A percentile compares a stretch with the other conserved stretches of the same genome.
phyloP scores from a whole-genome alignment of 2,113 vertebrate genomes.

The crab-eating macaque (Macaca fascicularis) region T2T-MFA8v1.1 NC_088392.1:48250501-48251000 shows the following conservation, averaged over 20 bases:
- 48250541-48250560: background rate
- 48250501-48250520: background rate
- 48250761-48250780: background rate
- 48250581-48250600: background rate
- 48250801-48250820: fast-evolving
- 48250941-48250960: too few relatives aligned
- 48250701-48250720: background rate
- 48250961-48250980: too few relatives aligned
- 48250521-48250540: background rate
- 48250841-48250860: too few relatives aligned
- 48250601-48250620: background rate
- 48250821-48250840: too few relatives aligned
- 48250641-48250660: background rate
- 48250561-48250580: background rate
- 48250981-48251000: too few relatives aligned
- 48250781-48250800: background rate
- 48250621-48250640: background rate
- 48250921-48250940: too few relatives aligned
- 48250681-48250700: background rate
- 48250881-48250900: too few relatives aligned
- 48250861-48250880: too few relatives aligned
- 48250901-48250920: too few relatives aligned
- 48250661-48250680: background rate
- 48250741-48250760: background rate
- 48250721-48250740: background rate